phyloP scores from a whole-genome alignment of 2,888 invertebrate species.

The Leptopterna dolabrata region DNA sequence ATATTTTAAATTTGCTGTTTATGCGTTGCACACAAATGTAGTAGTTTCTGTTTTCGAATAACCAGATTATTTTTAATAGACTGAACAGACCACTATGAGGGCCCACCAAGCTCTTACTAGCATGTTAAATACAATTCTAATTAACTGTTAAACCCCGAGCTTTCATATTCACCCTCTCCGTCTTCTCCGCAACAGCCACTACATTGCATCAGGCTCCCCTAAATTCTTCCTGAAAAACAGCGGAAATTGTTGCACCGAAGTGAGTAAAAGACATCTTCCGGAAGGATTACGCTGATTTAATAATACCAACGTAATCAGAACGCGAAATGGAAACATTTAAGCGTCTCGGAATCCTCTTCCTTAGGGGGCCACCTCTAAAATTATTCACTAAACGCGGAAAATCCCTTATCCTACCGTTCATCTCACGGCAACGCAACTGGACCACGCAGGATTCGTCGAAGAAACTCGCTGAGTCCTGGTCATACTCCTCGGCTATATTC shows the following conservation, averaged over 20 bases:
- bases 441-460: not conserved
- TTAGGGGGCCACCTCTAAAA: not conserved
- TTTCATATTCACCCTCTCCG: no score
- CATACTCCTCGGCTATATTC: no score
- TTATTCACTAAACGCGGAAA: not conserved
- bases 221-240: not conserved
- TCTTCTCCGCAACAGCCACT: not conserved
- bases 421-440: not conserved
- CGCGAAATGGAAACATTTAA: conserved; percentile 7
- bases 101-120: no score
- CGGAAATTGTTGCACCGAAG: not conserved
- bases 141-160: no score
- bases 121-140: no score
- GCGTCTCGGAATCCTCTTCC: not conserved
- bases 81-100: no score
- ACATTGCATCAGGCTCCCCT: not conserved
- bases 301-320: conserved; percentile 6
- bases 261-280: not conserved
- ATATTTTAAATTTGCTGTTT: no score
- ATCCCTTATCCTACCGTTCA: not conserved
- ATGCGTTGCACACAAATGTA: no score
- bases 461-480: no score
- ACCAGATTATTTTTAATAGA: no score
- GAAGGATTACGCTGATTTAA: not conserved
- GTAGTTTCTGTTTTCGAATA: no score